A percentile compares a stretch with the other conserved stretches of the same genome.
These are phyloP conservation scores for Athene noctua DNA, from an alignment of 2,113 vertebrate genomes.

Conservation along the genomic window DNA sequence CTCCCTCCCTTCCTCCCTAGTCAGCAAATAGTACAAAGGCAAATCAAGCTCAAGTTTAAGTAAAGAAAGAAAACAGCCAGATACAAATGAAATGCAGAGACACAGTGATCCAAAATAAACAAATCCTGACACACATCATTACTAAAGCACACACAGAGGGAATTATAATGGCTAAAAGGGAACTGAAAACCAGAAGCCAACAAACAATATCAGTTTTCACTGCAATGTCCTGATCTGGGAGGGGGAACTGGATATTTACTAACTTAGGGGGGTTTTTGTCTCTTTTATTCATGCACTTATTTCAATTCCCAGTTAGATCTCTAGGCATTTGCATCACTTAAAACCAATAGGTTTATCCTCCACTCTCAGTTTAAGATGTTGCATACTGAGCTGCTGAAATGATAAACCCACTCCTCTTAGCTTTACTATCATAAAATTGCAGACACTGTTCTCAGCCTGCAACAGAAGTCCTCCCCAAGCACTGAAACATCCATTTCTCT, in stretches of 20 bases:
- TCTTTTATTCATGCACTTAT: neutral
- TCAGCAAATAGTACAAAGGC: constrained; percentile 60
- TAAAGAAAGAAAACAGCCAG: constrained; percentile 50
- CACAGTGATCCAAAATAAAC: constrained; percentile 55
- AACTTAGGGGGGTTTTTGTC: neutral
- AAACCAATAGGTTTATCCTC: neutral
- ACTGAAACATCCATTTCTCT: neutral
- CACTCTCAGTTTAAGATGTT: neutral
- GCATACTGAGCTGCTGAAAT: neutral
- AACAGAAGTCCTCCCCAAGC: neutral
- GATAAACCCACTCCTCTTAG: neutral
- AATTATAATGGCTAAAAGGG: constrained; percentile 7
- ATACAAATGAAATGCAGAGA: constrained; percentile 54
- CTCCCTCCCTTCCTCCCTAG: neutral
- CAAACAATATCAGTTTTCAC: neutral
- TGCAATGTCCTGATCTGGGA: neutral
- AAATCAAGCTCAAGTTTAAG: constrained; percentile 60
- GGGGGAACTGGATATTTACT: neutral
- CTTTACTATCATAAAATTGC: neutral
- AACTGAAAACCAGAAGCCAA: constrained; percentile 9
- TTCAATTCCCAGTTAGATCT: neutral
- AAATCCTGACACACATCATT: constrained; percentile 58
- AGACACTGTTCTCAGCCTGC: neutral
- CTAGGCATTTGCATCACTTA: neutral
- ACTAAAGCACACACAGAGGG: constrained; percentile 48